Evolutionary conservation across 2,888 invertebrate genomes (phyloP), one percentile per base, ranked within the genome.

Genomic region (Spatulosminthurus flaviceps): DNA sequence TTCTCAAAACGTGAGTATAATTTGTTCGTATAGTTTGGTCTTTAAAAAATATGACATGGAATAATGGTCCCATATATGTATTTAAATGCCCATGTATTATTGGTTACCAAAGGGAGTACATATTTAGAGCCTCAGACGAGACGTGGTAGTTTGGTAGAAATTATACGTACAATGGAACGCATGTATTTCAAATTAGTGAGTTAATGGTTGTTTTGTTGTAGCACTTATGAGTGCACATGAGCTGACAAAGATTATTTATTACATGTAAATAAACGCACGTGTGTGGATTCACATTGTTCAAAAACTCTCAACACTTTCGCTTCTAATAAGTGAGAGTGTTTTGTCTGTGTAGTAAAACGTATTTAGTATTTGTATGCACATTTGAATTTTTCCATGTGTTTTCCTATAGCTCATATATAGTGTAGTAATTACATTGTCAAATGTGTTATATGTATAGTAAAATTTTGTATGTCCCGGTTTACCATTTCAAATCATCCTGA

Each of bases 191-290:
- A 51, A 51, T 51, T 51, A 51, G 51, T 51, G 16, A 51, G 51
- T 13, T 51, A 51, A 51, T 51, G 51, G n/a, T 19, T 51, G 51
- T 51, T 51, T 51, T 51, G 51, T 51, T 2, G 5, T 5, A 19
- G n/a, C 1, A 9, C 13, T 7, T 41, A 41, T 9, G 51, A 51
- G 51, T 19, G n/a, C 19, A 51, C 16, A 7, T 7, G 41, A 41
- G 41, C 51, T 51, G n/a, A n/a, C n/a, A n/a, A 51, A 19, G 51
- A 13, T 51, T 51, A 51, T 51, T 19, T 51, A 51, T 51, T 34
- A n/a, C n/a, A 51, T 19, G 51, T 51, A 51, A 51, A 51, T 51
- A 51, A 51, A 51, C 51, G n/a, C 51, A 51, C 51, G 51, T 51
- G 51, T 51, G 51, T 9, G 51, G 16, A 51, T 16, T 51, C 51